Evolutionary conservation across 2,113 vertebrate species (phyloP).

Genomic region (Syrmaticus mikado): DNA sequence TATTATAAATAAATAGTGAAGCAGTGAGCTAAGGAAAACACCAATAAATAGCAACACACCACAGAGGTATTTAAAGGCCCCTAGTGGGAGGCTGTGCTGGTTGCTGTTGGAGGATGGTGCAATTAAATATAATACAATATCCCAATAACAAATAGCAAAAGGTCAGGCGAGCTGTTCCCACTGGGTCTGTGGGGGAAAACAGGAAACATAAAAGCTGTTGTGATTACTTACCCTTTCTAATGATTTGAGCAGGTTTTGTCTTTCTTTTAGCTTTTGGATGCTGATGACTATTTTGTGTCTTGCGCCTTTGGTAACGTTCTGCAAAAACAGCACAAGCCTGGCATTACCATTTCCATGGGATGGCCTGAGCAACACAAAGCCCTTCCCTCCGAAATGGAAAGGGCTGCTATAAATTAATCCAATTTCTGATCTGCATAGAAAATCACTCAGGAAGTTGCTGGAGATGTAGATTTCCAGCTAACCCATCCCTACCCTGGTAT

Average conservation of each 20-base stretch:
- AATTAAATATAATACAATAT: slow-evolving; percentile 55
- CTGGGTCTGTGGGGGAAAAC: background rate
- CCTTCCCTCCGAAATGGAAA: background rate
- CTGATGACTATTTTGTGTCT: slow-evolving; percentile 99
- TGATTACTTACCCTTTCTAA: slow-evolving; percentile 92
- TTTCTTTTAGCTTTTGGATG: slow-evolving; percentile 97
- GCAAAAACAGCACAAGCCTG: slow-evolving; percentile 39
- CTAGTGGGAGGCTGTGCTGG: background rate
- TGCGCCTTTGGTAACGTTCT: slow-evolving; percentile 99
- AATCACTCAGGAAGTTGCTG: background rate
- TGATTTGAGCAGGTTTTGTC: slow-evolving; percentile 93
- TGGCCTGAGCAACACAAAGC: background rate
- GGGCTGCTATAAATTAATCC: background rate
- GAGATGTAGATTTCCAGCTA: background rate
- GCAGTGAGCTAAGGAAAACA: slow-evolving; percentile 8
- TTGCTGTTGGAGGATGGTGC: background rate
- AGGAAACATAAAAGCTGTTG: background rate
- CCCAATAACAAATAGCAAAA: background rate
- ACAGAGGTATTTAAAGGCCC: slow-evolving; percentile 40
- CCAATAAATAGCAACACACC: slow-evolving; percentile 22
- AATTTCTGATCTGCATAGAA: background rate
- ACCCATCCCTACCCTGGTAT: background rate
- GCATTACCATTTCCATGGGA: background rate
- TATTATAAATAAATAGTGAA: slow-evolving; percentile 32
- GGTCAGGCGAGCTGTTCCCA: slow-evolving; percentile 18